A percentile compares a stretch with the other conserved stretches of the same genome.
Evolutionary conservation across 2,113 vertebrate genomes (phyloP).

Genomic region (Saimiri boliviensis): DNA sequence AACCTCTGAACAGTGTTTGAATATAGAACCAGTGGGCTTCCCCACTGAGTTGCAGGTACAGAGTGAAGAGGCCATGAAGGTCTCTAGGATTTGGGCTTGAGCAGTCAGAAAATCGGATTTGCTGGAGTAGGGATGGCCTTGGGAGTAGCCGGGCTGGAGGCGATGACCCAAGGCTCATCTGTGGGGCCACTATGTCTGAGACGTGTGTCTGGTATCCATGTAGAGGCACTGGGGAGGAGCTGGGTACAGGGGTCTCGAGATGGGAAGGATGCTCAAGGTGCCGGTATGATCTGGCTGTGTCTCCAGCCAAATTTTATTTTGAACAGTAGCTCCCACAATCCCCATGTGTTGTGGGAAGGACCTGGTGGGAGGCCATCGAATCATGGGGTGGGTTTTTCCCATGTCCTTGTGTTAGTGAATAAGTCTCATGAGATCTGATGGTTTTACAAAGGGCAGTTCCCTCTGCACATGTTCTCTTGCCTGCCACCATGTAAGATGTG

Average conservation of each 20-base stretch:
- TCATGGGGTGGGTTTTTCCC: no score
- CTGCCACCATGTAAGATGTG: no score
- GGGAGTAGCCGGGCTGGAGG: not conserved
- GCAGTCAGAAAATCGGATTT: not conserved
- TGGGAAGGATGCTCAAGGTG: not conserved
- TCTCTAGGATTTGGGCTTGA: not conserved
- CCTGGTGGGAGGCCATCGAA: no score
- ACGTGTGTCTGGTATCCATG: not conserved
- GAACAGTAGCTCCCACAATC: no score
- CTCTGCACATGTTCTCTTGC: no score
- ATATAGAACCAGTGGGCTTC: rapidly evolving
- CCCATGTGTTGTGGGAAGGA: no score
- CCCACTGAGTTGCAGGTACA: not conserved
- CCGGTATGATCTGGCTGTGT: no score
- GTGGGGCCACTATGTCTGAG: not conserved
- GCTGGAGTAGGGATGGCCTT: not conserved
- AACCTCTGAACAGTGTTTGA: not conserved
- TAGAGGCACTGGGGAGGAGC: not conserved
- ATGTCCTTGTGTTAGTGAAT: no score
- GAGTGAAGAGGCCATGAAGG: not conserved
- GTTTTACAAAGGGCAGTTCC: no score
- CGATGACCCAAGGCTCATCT: not conserved
- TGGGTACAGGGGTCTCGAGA: not conserved
- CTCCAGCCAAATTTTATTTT: no score
- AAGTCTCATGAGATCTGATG: no score